Conservation (phyloP, 2,888 invertebrate genomes). For the Synergus laeviventris region DNA sequence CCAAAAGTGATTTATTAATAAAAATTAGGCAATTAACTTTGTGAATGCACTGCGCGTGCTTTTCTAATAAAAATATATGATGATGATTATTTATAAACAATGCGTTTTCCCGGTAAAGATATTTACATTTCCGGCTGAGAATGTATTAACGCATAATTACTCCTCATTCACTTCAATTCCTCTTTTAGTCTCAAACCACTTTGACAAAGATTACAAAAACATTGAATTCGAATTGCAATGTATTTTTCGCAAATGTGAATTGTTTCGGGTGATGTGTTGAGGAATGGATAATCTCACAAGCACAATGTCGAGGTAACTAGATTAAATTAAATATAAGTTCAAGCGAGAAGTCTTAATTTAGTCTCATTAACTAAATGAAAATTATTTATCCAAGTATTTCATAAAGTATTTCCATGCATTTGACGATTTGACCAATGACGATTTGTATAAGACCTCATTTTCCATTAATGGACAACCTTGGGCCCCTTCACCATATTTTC, state of each 20-base stretch:
- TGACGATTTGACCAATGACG: conserved; percentile 5
- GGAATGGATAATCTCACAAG: background rate
- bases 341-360: background rate
- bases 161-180: background rate
- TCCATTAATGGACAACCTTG: conserved; percentile 38
- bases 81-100: background rate
- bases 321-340: background rate
- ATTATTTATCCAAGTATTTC: background rate
- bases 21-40: too few relatives aligned
- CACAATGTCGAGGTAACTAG: background rate
- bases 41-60: conserved; percentile 4
- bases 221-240: background rate
- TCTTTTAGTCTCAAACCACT: background rate
- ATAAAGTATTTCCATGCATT: background rate
- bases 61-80: background rate
- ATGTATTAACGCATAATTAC: background rate
- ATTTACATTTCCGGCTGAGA: background rate
- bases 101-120: background rate
- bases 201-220: background rate
- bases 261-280: background rate
- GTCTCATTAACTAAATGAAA: background rate
- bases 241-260: background rate
- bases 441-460: conserved; percentile 36
- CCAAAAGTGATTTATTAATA: too few relatives aligned
- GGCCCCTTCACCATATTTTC: conserved; percentile 33